phyloP scores from a whole-genome alignment of 2,888 invertebrate species.

The Drosophila mulleri region DNA sequence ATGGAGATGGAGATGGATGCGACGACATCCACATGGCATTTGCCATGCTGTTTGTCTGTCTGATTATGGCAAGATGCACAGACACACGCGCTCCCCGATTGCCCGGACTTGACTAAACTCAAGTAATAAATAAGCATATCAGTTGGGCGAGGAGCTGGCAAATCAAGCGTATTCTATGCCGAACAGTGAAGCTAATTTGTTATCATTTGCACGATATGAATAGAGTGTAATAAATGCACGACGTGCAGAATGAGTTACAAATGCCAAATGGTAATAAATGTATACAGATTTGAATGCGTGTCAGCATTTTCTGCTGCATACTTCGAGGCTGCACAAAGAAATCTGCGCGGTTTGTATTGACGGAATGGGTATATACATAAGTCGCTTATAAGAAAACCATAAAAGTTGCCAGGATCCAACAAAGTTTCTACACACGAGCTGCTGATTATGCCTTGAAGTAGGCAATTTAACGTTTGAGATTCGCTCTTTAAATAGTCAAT shows the following conservation, averaged over 20 bases:
- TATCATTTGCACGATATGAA: constrained; percentile 57
- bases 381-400: constrained; percentile 10
- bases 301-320: constrained; percentile 46
- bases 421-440: constrained; percentile 7
- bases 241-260: constrained; percentile 40
- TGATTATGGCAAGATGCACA: constrained; percentile 49
- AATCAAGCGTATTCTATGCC: constrained; percentile 53
- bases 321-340: constrained; percentile 16
- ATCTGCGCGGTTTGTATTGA: constrained; percentile 27
- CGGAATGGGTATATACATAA: background rate
- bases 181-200: constrained; percentile 63
- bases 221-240: constrained; percentile 47
- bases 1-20: constrained; percentile 4
- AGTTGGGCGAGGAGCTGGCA: constrained; percentile 49
- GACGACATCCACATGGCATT: constrained; percentile 22
- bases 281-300: constrained; percentile 25
- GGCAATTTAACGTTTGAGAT: background rate
- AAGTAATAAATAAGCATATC: constrained; percentile 57
- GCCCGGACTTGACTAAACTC: constrained; percentile 6
- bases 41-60: constrained; percentile 56
- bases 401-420: constrained; percentile 1
- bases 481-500: constrained; percentile 17
- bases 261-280: constrained; percentile 42
- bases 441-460: constrained; percentile 10
- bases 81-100: background rate